Evolutionary conservation across 2,888 invertebrate species (phyloP).

Genomic region (Yponomeuta cagnagella): DNA sequence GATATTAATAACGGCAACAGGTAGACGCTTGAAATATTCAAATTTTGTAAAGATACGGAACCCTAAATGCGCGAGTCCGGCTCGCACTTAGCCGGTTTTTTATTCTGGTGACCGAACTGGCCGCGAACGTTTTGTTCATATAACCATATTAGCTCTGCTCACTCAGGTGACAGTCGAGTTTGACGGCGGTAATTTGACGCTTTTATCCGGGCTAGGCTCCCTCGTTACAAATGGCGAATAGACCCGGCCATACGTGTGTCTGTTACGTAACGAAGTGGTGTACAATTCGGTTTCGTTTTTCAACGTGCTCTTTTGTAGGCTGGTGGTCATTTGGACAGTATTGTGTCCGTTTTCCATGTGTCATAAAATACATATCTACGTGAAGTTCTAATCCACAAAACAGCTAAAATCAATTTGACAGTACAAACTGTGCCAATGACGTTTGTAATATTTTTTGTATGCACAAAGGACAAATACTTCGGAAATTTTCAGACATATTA

Average conservation of each 20-base stretch:
- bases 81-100: no score
- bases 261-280: not conserved
- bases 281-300: not conserved
- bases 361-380: not conserved
- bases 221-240: not conserved
- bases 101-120: no score
- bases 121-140: not conserved
- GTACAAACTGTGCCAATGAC: no score
- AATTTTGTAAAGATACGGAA: no score
- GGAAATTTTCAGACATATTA: no score
- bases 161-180: not conserved
- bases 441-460: no score
- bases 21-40: no score
- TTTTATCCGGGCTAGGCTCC: not conserved
- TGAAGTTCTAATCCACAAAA: no score
- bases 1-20: no score
- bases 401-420: no score
- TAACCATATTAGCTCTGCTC: not conserved
- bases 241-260: not conserved
- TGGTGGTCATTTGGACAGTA: not conserved
- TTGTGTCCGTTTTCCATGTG: not conserved
- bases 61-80: no score
- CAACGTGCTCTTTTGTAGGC: not conserved
- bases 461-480: no score
- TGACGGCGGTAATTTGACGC: constrained; percentile 2